Base-by-base conservation (phyloP, 2,888 invertebrate species). In the Gnatocerus cornutus region DNA sequence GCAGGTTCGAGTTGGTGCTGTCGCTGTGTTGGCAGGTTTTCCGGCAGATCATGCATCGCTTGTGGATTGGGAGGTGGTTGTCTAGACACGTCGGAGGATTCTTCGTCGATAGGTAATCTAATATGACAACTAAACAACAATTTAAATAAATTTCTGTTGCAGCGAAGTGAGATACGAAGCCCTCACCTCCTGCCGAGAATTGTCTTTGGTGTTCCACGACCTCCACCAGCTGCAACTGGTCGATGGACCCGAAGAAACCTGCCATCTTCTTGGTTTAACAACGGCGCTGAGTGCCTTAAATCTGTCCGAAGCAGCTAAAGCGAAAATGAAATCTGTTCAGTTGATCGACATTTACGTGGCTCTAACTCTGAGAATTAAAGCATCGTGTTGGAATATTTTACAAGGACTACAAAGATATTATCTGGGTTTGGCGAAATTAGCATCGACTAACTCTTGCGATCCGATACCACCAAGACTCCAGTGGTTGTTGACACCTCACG, bases 271-370 rank as follows among this genome's bases (percentile, higher is more conserved):
- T 68, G 91, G 92, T 0, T 83, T 96, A 0, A 90, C 93, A 72
- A 85, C 96, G 68, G 92, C 94, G 0, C 84, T 98, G 30, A 93
- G 92, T 78, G 92, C 97, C 0, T 89, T 96, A 16, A 97, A 97
- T 85, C 87, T 97, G 83, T 95, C 95, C 0, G 97, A 98, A 84
- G 93, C 93, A 21, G 91, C 95, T 0, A 91, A 90, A 0, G 87
- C 88, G 63, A 86, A 89, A 48, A 88, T 94, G 64, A 87, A 92
- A 2, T 87, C 89, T 4, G 87, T 90, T 39, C 88, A 89, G 69
- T 83, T 94, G 73, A 93, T 95, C 0, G 94, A 95, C 79, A 92
- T 97, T 29, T 97, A 96, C 81, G 90, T 95, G 3, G 92, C 92
- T 3, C 90, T 93, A 0, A 95, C 96, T 0, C 83, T 97, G 50